Evolutionary conservation across 1,140 invertebrate species (phyloP).

Genomic region (Stegodyphus mimosarum): DNA sequence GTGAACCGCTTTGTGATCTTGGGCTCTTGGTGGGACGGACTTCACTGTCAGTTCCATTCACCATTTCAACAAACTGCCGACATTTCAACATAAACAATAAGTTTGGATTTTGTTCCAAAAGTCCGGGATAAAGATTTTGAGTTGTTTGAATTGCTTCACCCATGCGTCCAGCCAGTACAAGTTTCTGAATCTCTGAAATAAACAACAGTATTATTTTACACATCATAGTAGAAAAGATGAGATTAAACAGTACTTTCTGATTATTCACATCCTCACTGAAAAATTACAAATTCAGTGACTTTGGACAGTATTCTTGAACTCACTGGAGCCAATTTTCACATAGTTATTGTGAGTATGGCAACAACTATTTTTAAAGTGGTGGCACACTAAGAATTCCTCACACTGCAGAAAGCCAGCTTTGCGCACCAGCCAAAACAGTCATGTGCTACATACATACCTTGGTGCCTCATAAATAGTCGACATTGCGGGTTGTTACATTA

Average conservation of each 20-base stretch:
- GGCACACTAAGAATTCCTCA: no score
- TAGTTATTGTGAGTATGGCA: no score
- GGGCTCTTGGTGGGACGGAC: constrained; percentile 63
- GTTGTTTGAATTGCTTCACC: constrained; percentile 94
- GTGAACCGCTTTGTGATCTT: constrained; percentile 63
- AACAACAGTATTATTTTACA: constrained; percentile 6
- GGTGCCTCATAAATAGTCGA: no score
- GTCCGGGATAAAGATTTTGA: constrained; percentile 86
- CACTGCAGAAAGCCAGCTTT: no score
- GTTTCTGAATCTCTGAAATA: constrained; percentile 87
- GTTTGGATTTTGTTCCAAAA: constrained; percentile 89
- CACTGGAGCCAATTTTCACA: no score
- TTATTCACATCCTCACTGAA: not conserved
- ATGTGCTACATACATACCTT: no score
- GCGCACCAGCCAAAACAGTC: no score
- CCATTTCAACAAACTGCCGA: constrained; percentile 94
- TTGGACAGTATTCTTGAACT: not conserved
- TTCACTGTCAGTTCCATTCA: constrained; percentile 71
- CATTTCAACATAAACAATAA: constrained; percentile 95
- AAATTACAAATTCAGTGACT: not conserved
- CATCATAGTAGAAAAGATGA: not conserved
- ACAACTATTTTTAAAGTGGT: no score
- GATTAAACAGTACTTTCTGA: not conserved
- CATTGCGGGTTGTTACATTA: no score
- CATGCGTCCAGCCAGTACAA: constrained; percentile 91